phyloP scores from a whole-genome alignment of 2,113 vertebrate genomes.

The Campylomormyrus numenius region DNA sequence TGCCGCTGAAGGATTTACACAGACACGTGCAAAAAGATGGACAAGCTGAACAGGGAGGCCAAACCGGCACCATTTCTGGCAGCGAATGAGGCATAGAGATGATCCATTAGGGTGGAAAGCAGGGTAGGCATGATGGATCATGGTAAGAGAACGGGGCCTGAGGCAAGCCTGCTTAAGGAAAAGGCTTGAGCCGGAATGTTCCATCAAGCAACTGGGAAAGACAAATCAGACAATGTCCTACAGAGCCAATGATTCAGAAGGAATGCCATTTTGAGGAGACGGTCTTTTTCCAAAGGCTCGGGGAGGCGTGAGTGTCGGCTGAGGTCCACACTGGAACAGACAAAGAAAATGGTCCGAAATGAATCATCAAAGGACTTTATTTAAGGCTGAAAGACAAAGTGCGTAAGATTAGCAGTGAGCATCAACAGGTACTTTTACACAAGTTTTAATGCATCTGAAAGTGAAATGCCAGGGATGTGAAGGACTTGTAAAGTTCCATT shows the following conservation, averaged over 20 bases:
- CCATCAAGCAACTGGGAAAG: neutral
- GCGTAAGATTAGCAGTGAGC: neutral
- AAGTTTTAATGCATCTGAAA: neutral
- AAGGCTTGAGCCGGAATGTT: neutral
- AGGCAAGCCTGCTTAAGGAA: neutral
- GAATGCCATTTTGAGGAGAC: neutral
- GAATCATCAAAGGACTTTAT: neutral
- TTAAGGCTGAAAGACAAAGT: neutral
- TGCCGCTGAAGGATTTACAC: neutral
- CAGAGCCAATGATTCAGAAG: neutral
- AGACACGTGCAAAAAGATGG: neutral
- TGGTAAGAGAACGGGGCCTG: neutral
- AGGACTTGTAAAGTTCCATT: neutral
- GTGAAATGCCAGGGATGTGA: neutral
- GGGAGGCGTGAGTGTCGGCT: neutral
- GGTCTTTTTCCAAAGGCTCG: neutral
- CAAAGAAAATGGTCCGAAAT: neutral
- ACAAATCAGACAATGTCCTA: neutral
- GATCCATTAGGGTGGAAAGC: neutral
- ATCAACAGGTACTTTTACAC: neutral
- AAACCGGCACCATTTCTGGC: neutral
- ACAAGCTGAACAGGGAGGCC: neutral
- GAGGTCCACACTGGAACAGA: neutral
- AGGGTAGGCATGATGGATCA: neutral
- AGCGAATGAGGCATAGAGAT: neutral